Evolutionary conservation across 2,888 invertebrate species (phyloP).

Genomic region (Dryomyza anilis): DNA sequence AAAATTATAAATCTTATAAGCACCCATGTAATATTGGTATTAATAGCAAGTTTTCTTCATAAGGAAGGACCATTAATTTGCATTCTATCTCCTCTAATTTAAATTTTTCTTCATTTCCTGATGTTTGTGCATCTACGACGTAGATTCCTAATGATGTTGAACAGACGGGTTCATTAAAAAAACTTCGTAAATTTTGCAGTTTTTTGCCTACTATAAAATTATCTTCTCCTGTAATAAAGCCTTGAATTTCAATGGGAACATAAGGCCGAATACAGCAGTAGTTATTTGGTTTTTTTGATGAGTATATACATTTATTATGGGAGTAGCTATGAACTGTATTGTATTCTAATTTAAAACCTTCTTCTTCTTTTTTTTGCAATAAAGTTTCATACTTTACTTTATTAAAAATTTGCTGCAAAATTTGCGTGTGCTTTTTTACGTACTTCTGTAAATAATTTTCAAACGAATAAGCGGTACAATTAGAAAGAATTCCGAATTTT

Average conservation of each 20-base stretch:
- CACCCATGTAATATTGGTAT: background rate
- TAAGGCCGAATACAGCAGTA: background rate
- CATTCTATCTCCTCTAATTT: background rate
- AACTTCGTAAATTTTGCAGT: slow-evolving; percentile 6
- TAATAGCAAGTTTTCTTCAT: background rate
- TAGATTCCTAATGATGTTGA: slow-evolving; percentile 17
- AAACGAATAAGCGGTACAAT: background rate
- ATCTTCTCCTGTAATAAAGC: background rate
- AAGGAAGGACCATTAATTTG: background rate
- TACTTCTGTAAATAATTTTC: background rate
- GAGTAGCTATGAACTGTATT: background rate
- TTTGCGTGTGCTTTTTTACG: background rate
- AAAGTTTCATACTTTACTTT: background rate
- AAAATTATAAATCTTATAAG: background rate
- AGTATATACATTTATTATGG: background rate
- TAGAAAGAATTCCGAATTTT: background rate
- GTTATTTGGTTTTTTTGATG: background rate
- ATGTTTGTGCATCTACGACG: slow-evolving; percentile 9
- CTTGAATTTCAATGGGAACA: background rate
- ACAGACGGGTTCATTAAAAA: slow-evolving; percentile 2
- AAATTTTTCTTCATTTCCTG: background rate
- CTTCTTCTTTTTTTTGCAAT: background rate
- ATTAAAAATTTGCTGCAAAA: background rate
- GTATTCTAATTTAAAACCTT: background rate
- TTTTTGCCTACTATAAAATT: background rate